Evolutionary conservation across 1,140 invertebrate species (phyloP).

Genomic region (Olivierus martensii): DNA sequence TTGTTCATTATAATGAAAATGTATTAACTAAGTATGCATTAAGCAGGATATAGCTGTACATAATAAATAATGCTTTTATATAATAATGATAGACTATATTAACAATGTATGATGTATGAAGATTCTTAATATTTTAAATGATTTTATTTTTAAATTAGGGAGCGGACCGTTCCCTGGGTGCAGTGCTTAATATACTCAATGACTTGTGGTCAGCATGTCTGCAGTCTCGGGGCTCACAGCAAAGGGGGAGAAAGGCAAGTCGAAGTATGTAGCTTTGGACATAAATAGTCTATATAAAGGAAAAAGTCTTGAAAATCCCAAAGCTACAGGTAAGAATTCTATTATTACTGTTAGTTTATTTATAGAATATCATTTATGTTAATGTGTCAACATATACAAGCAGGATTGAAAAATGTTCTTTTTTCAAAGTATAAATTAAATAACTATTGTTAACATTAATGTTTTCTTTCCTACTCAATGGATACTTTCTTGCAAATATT

Average conservation of each 20-base stretch:
- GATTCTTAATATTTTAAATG: not conserved
- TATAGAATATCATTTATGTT: too few species aligned
- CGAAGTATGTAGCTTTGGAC: conserved; percentile 73
- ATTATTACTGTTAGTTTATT: too few species aligned
- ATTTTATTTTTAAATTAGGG: conserved; percentile 33
- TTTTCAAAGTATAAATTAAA: too few species aligned
- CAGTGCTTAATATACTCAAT: conserved; percentile 49
- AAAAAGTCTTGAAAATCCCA: conserved; percentile 43
- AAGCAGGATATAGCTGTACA: not conserved
- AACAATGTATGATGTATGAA: not conserved
- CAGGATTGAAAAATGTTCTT: too few species aligned
- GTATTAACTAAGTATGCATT: not conserved
- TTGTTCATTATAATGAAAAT: too few species aligned
- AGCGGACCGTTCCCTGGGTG: conserved; percentile 66
- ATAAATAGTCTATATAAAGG: conserved; percentile 94
- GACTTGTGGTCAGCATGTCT: conserved; percentile 78
- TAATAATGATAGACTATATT: not conserved
- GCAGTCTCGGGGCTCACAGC: conserved; percentile 61
- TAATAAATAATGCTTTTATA: not conserved
- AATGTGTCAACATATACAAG: too few species aligned
- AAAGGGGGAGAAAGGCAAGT: conserved; percentile 83
- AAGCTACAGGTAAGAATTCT: conserved; percentile 30
- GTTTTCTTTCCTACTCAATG: too few species aligned
- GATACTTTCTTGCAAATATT: too few species aligned
- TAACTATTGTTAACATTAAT: too few species aligned